Base-by-base conservation (phyloP, 2,888 invertebrate genomes). In the Macrophya annulata region DNA sequence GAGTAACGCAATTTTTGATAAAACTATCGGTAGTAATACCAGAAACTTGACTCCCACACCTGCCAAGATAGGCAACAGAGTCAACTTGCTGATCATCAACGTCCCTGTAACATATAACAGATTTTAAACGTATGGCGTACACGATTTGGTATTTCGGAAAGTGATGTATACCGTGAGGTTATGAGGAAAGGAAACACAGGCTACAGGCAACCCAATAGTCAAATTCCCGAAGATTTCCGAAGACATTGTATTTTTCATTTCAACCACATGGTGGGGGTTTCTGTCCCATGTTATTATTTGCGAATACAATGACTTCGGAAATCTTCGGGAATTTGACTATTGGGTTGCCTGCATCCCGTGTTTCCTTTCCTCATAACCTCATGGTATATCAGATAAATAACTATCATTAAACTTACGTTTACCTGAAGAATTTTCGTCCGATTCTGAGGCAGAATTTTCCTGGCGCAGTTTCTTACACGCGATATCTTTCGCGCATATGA, bases 11-110 rank as follows among this genome's bases (percentile, higher is more conserved):
- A 93, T 88, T 84, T 92, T 91, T 5, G 90, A 88, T n/a, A 93
- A 86, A n/a, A 92, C 88, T 9, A 92, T 72, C 6, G 93, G 93
- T 45, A 92, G 87, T 0, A 92, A 82, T 17, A 91, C 89, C 43
- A 90, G 85, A 31, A 92, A 89, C 87, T 93, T 93, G 12, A 93
- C 86, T 15, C 92, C 90, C 15, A 92, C 83, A 4, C 92, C 91
- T 4, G 91, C 89, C 65, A 93, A 85, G 12, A 91, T 85, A 71
- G 92, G 92, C 40, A 92, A 86, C 72, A 93, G 82, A 82, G 91
- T 85, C 74, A 90, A 85, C 68, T 90, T 90, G 68, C 89, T 87
- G 55, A 89, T 59, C 82, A 89, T 85, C 68, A 90, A 86, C 0
- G 89, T 90, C 45, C 91, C 91, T 92, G 86, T 25, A 88, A 74